Conservation (phyloP, 2,113 vertebrate genomes). For the Nannospalax galili region DNA sequence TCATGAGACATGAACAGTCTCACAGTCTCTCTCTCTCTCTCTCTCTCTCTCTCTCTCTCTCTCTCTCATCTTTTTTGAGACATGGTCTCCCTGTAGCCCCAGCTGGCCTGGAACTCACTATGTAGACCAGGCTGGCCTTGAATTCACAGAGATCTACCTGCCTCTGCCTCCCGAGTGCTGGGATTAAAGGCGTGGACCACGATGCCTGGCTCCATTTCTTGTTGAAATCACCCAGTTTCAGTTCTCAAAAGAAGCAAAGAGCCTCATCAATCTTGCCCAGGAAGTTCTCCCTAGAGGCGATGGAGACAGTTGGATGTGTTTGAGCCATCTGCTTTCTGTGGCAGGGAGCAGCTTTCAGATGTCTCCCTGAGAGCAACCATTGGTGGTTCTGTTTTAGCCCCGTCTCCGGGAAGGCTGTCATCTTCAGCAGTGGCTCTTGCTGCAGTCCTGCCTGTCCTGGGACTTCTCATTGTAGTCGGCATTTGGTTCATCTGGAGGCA, state of each 20-base stretch:
- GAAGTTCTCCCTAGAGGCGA: background rate
- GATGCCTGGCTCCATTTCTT: background rate
- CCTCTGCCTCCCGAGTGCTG: no score
- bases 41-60: no score
- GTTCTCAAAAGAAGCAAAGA: background rate
- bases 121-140: no score
- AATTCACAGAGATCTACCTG: no score
- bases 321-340: background rate
- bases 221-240: background rate
- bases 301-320: background rate
- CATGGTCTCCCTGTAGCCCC: no score
- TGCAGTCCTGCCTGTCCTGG: conserved; percentile 56
- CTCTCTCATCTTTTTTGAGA: background rate
- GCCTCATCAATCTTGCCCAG: background rate
- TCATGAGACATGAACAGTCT: background rate
- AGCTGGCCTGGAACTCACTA: no score
- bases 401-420: conserved; percentile 11
- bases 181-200: no score
- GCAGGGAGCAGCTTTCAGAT: background rate
- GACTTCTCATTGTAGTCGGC: conserved; percentile 47
- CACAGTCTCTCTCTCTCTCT: no score
- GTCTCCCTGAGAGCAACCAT: background rate
- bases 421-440: conserved; percentile 63
- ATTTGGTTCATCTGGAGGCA: conserved; percentile 73
- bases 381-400: conserved; percentile 69